Percentiles rank a stretch among this genome's conserved stretches.
phyloP scores from a whole-genome alignment of 2,888 invertebrate genomes.

The Neoascia interrupta region DNA sequence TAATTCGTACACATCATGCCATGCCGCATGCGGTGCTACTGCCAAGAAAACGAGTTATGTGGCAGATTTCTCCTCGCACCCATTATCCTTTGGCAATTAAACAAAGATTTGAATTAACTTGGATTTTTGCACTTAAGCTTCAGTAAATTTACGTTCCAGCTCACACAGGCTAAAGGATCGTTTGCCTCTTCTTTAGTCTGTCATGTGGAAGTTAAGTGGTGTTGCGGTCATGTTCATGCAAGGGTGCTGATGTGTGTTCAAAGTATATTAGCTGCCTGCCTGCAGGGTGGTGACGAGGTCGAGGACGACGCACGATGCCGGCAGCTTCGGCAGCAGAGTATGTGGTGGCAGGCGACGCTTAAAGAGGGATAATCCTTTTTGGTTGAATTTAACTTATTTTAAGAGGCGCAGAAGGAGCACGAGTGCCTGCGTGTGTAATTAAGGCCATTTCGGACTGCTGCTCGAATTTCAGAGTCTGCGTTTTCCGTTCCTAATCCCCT shows the following conservation, averaged over 20 bases:
- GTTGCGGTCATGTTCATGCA: slow-evolving; percentile 56
- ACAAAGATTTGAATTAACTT: slow-evolving; percentile 66
- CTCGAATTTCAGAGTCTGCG: not conserved
- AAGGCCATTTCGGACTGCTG: slow-evolving; percentile 5
- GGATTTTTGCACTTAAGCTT: slow-evolving; percentile 64
- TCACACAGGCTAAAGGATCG: not conserved
- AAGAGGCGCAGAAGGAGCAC: not conserved
- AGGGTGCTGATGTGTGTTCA: slow-evolving; percentile 48
- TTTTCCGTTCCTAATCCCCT: slow-evolving; percentile 20
- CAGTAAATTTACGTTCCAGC: slow-evolving; percentile 40
- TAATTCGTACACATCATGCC: not conserved
- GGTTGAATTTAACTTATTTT: slow-evolving; percentile 44
- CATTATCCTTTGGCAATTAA: slow-evolving; percentile 64
- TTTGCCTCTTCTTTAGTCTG: slow-evolving; percentile 5
- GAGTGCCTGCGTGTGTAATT: slow-evolving; percentile 2
- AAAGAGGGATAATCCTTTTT: slow-evolving; percentile 27
- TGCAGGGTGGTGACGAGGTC: not conserved
- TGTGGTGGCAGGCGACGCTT: not conserved
- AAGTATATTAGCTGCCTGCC: slow-evolving; percentile 28
- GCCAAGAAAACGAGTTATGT: slow-evolving; percentile 16
- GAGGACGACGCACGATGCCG: not conserved
- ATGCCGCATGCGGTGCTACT: not conserved
- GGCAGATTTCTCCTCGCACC: slow-evolving; percentile 26
- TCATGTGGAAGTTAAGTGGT: slow-evolving; percentile 34
- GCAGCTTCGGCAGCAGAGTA: too few species aligned